These are phyloP conservation scores for Ellobius talpinus DNA, from an alignment of 2,113 vertebrate genomes.

Conservation along the genomic window DNA sequence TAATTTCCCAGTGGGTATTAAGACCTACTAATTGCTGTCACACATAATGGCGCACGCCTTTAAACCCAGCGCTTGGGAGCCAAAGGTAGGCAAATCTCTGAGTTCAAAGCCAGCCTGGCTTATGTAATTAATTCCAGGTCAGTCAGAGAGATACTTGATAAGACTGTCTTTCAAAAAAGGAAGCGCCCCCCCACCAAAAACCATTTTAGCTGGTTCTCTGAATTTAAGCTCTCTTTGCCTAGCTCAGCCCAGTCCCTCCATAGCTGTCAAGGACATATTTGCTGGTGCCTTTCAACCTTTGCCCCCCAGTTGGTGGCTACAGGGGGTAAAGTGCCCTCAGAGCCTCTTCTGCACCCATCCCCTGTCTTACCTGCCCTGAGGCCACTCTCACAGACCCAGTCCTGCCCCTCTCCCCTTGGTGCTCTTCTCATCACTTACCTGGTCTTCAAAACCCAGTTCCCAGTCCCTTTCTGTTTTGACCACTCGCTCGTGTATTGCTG, in stretches of 20 bases:
- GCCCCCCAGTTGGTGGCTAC: too few species aligned
- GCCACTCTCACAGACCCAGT: background rate
- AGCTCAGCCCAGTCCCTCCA: background rate
- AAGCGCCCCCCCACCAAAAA: too few species aligned
- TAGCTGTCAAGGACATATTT: background rate
- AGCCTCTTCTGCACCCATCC: background rate
- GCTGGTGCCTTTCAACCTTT: background rate
- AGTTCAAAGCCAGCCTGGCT: background rate
- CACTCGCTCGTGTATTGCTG: background rate
- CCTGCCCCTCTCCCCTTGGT: background rate
- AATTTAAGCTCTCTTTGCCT: background rate
- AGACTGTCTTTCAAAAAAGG: background rate
- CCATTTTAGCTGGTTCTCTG: constrained; percentile 1
- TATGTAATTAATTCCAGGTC: background rate
- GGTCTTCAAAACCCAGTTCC: background rate
- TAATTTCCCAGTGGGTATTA: background rate
- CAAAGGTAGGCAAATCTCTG: background rate
- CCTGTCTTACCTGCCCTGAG: background rate
- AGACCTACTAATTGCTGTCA: background rate
- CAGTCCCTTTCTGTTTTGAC: background rate
- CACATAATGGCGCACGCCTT: too few species aligned
- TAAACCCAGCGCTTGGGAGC: background rate
- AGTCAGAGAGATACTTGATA: background rate
- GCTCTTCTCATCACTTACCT: background rate
- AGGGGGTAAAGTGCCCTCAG: background rate